A percentile compares a stretch with the other conserved stretches of the same genome.
These are phyloP conservation scores for Belgica antarctica DNA, from an alignment of 2,888 invertebrate species.

Conservation along the genomic window DNA sequence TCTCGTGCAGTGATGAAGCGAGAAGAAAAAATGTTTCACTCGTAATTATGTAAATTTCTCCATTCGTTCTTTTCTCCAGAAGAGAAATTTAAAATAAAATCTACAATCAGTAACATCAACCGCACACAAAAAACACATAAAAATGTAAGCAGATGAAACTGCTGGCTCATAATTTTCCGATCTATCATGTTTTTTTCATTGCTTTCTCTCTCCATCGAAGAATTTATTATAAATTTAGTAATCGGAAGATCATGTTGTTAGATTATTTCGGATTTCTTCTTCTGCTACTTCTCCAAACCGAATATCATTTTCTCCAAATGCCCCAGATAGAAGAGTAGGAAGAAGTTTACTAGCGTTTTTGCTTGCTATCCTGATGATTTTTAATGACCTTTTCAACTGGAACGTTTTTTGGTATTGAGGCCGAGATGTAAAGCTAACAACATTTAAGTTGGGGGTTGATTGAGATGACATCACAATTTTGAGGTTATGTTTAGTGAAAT, in stretches of 20 bases:
- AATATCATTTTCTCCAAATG: too few relatives aligned
- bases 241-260: conserved; percentile 41
- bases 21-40: conserved; percentile 23
- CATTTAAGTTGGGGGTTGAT: too few relatives aligned
- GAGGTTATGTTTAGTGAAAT: too few relatives aligned
- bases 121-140: conserved; percentile 8
- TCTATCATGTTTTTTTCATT: conserved; percentile 33
- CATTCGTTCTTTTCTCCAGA: not conserved
- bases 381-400: too few relatives aligned
- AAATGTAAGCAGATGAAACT: not conserved
- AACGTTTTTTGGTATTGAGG: too few relatives aligned
- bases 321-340: not conserved
- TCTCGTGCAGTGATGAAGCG: not conserved
- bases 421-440: too few relatives aligned
- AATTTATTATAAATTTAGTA: conserved; percentile 14
- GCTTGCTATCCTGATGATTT: not conserved
- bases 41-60: conserved; percentile 39
- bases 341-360: too few relatives aligned
- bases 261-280: conserved; percentile 11
- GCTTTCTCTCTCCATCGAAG: not conserved
- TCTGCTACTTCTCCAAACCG: not conserved
- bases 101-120: not conserved
- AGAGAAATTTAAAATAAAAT: conserved; percentile 28
- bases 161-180: conserved; percentile 38
- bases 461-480: too few relatives aligned